Evolutionary conservation across 2,113 vertebrate species (phyloP).

Genomic region (Tiliqua scincoides): DNA sequence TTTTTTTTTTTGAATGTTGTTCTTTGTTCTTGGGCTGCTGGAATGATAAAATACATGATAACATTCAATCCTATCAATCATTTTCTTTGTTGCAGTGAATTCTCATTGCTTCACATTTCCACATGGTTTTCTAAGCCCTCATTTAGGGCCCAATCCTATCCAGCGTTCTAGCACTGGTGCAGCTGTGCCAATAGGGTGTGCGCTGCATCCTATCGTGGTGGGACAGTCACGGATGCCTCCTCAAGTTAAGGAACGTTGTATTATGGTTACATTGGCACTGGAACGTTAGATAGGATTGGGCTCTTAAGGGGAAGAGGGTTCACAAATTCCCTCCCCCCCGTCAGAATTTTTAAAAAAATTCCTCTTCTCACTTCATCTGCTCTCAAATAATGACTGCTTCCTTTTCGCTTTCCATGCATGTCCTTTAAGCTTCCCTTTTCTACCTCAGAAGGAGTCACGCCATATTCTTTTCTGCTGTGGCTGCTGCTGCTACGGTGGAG

Average conservation of each 20-base stretch:
- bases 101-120: no score
- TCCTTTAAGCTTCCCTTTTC: neutral
- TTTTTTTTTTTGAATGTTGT: neutral
- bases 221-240: no score
- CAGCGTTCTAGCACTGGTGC: no score
- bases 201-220: no score
- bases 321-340: neutral
- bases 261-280: no score
- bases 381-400: no score
- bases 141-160: no score
- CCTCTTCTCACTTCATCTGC: neutral
- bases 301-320: neutral
- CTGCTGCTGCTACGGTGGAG: no score
- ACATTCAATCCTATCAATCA: neutral
- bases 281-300: no score
- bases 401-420: neutral
- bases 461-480: neutral
- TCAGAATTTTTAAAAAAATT: no score
- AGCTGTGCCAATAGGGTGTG: no score
- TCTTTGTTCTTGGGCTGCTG: neutral
- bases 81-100: neutral
- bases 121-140: neutral
- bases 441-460: neutral
- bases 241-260: no score
- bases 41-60: neutral